Conservation (phyloP, 2,113 vertebrate species). For the Condylura cristata region DNA sequence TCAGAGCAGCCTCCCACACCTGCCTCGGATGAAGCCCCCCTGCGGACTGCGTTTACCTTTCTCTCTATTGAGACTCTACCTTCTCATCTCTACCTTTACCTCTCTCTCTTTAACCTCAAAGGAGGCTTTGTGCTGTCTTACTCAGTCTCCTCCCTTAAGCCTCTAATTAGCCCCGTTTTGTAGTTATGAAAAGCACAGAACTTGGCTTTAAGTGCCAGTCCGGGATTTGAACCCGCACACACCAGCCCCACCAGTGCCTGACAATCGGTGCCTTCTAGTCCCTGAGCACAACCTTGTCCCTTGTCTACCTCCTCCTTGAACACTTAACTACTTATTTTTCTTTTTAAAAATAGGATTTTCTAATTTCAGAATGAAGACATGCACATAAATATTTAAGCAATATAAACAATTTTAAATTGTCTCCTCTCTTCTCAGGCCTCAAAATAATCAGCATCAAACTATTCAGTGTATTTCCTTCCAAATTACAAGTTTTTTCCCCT, state of each 20-base stretch:
- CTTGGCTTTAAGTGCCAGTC: not conserved
- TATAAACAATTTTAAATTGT: not conserved
- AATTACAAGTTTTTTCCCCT: conserved; percentile 7
- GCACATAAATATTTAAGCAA: conserved; percentile 21
- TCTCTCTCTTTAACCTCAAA: not conserved
- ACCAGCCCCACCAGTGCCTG: too few relatives aligned
- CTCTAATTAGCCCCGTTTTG: not conserved
- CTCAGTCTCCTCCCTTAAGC: not conserved
- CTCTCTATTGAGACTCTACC: not conserved
- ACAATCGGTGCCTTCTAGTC: not conserved
- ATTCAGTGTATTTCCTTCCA: not conserved
- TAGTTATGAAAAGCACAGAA: not conserved
- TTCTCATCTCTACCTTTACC: not conserved
- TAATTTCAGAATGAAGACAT: conserved; percentile 49
- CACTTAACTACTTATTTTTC: not conserved
- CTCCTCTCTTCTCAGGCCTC: not conserved
- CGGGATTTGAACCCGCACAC: not conserved
- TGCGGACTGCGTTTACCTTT: not conserved
- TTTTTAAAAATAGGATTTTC: conserved; percentile 3
- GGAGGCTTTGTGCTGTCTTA: not conserved
- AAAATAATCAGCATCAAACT: conserved; percentile 21
- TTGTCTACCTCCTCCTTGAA: not conserved
- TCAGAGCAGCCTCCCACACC: not conserved
- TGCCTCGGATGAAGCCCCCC: not conserved
- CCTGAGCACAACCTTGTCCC: not conserved